Base-by-base conservation (phyloP, 2,797 vertebrate genomes). In the Tolypeutes matacus region DNA sequence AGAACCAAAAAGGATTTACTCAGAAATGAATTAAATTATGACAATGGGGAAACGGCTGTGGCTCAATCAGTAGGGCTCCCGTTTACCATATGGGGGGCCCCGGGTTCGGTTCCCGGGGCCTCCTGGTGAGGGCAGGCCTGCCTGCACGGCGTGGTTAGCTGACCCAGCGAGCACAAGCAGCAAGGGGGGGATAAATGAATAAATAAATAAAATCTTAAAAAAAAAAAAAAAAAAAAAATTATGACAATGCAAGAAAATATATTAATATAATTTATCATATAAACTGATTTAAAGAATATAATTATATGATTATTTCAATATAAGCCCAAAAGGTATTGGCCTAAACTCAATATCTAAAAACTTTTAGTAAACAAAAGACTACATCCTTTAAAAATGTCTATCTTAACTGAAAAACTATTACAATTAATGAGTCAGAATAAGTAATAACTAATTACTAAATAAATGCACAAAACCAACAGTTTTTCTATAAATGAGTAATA, bases 191-290 rank as follows among this genome's bases (percentile, higher is more conserved):
- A n/a, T n/a, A n/a, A n/a, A n/a, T n/a, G n/a, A n/a, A n/a, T n/a
- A n/a, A n/a, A n/a, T n/a, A n/a, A n/a, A n/a, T n/a, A n/a, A n/a
- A n/a, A n/a, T n/a, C n/a, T n/a, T n/a, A n/a, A n/a, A n/a, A n/a
- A n/a, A n/a, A n/a, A n/a, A n/a, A n/a, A n/a, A n/a, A n/a, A n/a
- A n/a, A n/a, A n/a, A n/a, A n/a, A n/a, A n/a, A 83, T 25, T 3
- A 72, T 75, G 10, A 72, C 93, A 62, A 82, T 60, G 77, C 67
- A 86, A 92, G 77, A 27, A 94, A 49, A 62, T 46, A 65, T 27
- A 31, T 89, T 62, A 77, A 75, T 65, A 62, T 46, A 95, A 83
- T 82, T 89, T 69, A 73, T 69, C 81, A 89, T 64, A 34, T 62
- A 78, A 49, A 11, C 15, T 67, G n/a, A 92, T 78, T 91, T 92